Conservation (phyloP, 1,140 invertebrate species). For the Pteromalus puparum region DNA sequence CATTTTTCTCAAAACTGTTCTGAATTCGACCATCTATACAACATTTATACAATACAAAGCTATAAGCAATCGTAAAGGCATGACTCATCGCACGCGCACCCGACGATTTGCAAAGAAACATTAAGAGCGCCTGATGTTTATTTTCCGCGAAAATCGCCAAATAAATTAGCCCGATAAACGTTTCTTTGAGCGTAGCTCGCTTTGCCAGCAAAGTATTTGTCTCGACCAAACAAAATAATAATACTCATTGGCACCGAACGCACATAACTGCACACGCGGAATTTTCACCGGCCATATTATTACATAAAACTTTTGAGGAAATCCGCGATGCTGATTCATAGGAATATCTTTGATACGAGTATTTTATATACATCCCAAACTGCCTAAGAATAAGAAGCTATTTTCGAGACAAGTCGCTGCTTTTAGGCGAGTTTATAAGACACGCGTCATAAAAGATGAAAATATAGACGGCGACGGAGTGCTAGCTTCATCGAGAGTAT, state of each 20-base stretch:
- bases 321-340: slow-evolving; percentile 17
- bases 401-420: neutral
- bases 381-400: slow-evolving; percentile 33
- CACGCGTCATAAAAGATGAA: neutral
- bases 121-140: neutral
- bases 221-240: slow-evolving; percentile 19
- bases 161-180: slow-evolving; percentile 16
- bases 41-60: too few species aligned
- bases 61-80: neutral
- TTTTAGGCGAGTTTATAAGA: neutral
- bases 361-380: neutral
- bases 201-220: slow-evolving; percentile 31
- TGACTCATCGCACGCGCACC: neutral
- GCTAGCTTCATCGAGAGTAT: neutral
- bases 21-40: too few species aligned
- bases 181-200: neutral
- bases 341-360: slow-evolving; percentile 17
- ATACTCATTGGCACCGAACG: slow-evolving; percentile 18
- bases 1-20: too few species aligned
- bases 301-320: slow-evolving; percentile 20
- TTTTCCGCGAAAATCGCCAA: neutral
- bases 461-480: neutral
- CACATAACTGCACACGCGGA: neutral
- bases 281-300: slow-evolving; percentile 6
- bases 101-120: neutral